Evolutionary conservation across 2,113 vertebrate species (phyloP).

Genomic region (Phylloscopus trochilus): DNA sequence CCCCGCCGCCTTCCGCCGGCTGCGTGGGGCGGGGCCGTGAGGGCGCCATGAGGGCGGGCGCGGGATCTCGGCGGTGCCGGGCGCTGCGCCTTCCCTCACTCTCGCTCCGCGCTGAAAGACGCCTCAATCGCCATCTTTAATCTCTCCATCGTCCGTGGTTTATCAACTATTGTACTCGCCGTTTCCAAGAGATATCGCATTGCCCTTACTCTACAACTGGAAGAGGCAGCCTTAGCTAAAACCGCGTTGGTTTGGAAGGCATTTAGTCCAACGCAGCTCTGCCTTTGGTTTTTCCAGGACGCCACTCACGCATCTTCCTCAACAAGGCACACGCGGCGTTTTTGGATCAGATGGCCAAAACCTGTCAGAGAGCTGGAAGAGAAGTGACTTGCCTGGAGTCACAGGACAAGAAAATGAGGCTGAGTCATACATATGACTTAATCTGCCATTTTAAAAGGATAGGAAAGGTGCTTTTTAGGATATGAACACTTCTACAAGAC

Average conservation of each 20-base stretch:
- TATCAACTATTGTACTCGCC: fast-evolving
- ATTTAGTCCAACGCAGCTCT: not conserved
- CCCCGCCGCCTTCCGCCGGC: not conserved
- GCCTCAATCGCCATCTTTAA: fast-evolving
- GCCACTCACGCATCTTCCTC: not conserved
- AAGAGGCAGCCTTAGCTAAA: not conserved
- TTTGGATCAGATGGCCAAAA: not conserved
- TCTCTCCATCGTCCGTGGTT: fast-evolving
- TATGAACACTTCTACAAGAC: not conserved
- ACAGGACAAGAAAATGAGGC: conserved; percentile 12
- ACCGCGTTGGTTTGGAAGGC: not conserved
- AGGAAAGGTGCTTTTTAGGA: not conserved
- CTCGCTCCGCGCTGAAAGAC: fast-evolving
- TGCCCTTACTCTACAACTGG: not conserved
- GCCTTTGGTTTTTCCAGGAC: not conserved
- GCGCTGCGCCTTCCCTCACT: fast-evolving
- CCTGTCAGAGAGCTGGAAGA: not conserved
- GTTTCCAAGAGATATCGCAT: too few relatives aligned
- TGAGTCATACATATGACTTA: conserved; percentile 11
- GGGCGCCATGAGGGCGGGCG: fast-evolving
- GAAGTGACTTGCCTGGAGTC: not conserved
- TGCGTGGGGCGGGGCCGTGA: not conserved
- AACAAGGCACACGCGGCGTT: not conserved
- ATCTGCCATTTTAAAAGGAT: conserved; percentile 25
- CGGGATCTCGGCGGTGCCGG: fast-evolving